Base-by-base conservation (phyloP, 53 echinoderm and acorn worm genomes). In the Zoroaster sp. region DNA sequence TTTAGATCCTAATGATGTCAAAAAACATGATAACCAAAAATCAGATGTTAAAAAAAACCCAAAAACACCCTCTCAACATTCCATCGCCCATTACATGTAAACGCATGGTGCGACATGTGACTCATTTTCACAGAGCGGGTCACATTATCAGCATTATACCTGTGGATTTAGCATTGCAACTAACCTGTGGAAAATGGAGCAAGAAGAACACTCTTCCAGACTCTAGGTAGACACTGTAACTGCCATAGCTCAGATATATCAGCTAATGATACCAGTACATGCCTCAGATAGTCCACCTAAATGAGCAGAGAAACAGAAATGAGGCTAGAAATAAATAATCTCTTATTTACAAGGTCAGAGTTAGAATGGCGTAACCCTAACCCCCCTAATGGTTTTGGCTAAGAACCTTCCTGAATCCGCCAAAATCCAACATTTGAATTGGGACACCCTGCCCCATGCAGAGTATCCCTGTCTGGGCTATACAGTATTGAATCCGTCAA, bases 171-270 rank as follows among this genome's bases (percentile, higher is more conserved):
- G 28, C 23, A 14, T 46, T 40, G 28, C 23, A 15, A 90, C 90
- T 72, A 51, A 97, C 97, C 89, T 73, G 95, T 89, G n/a, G 85
- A 86, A 66, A 97, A 95, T 77, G 97, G 95, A 30, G 90, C 79
- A 14, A 88, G 73, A 11, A 97, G 75, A 33, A 95, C 77, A 34
- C 63, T 89, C 59, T 90, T 91, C 98, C 95, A 97, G n/a, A 92
- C 87, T 35, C 89, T 82, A 41, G 93, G 87, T 15, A 97, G 67
- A 46, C 92, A 95, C 51, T 88, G 93, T 17, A 95, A 43, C 40
- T 94, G 92, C 76, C 95, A 90, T 11, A 97, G 87, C 34, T 92
- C 82, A 39, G 82, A 70, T 36, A 97, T 75, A 17, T 86, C 91
- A 35, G 95, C 91, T 23, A 94, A 88, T n/a, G 90, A 69, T 15